Percentiles rank a stretch among this genome's conserved stretches.
These are phyloP conservation scores for Loris lydekkerianus DNA, from an alignment of 2,797 vertebrate genomes.

Conservation along the genomic window DNA sequence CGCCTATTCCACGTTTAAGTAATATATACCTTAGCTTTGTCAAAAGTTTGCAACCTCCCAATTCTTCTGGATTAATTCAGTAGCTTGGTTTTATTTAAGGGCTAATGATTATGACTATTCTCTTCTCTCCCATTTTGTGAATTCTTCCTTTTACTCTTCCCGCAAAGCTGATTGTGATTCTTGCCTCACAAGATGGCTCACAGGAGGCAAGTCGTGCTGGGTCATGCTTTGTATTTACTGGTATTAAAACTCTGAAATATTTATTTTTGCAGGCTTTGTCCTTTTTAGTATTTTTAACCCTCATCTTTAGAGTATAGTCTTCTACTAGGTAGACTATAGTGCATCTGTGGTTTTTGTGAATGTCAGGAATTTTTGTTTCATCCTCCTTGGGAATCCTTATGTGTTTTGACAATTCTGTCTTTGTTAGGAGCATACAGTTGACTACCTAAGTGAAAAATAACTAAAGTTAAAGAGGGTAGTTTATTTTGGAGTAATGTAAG, in stretches of 20 bases:
- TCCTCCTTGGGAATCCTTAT: not conserved
- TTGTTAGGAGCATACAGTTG: not conserved
- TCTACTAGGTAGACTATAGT: not conserved
- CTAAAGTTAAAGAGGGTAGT: not conserved
- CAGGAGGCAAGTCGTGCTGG: not conserved
- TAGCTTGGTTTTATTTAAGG: not conserved
- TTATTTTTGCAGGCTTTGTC: not conserved
- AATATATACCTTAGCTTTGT: not conserved
- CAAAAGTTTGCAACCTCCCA: not conserved
- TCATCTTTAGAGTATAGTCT: not conserved
- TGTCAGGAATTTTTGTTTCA: conserved; percentile 17
- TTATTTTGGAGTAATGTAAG: conserved; percentile 22
- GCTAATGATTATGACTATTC: not conserved
- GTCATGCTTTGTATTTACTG: conserved; percentile 22
- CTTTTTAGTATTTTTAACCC: not conserved
- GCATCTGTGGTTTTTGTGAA: not conserved
- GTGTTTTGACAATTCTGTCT: not conserved
- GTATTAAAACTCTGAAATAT: not conserved
- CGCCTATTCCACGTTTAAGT: not conserved
- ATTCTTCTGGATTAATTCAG: not conserved
- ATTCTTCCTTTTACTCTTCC: not conserved
- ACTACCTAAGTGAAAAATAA: conserved; percentile 15
- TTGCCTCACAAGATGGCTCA: not conserved
- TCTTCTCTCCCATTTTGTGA: not conserved
- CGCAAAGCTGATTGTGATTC: not conserved